These are phyloP conservation scores for Lepilemur ruficaudatus DNA, from an alignment of 2,797 vertebrate genomes.

Conservation along the genomic window DNA sequence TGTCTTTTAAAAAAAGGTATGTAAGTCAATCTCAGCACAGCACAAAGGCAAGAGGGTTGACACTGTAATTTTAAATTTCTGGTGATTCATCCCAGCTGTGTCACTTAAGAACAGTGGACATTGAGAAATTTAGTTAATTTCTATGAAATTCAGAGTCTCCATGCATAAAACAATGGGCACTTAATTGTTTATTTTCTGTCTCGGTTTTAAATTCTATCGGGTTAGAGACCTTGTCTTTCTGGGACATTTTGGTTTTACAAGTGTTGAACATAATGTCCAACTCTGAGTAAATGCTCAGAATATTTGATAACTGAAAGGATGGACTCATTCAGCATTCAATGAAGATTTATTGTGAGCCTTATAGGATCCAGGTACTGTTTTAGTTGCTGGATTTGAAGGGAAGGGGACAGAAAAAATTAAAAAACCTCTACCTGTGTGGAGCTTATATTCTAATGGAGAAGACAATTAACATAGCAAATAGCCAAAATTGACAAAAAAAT, in stretches of 20 bases:
- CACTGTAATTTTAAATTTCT: neutral
- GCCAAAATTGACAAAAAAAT: neutral
- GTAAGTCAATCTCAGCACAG: neutral
- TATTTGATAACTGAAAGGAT: neutral
- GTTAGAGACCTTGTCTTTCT: neutral
- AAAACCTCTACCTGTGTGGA: neutral
- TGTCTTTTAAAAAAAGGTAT: neutral
- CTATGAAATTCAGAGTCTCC: neutral
- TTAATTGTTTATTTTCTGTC: slow-evolving; percentile 4
- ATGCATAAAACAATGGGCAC: neutral
- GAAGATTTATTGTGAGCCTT: neutral
- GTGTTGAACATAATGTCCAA: neutral
- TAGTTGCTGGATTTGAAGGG: neutral
- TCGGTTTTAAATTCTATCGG: slow-evolving; percentile 31
- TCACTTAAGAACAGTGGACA: neutral
- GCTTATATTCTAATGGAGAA: neutral
- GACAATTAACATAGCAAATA: neutral
- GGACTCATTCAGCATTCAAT: neutral
- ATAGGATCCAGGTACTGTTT: neutral
- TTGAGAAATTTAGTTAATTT: neutral
- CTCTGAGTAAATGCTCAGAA: neutral
- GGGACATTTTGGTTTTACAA: neutral
- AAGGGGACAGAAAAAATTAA: neutral
- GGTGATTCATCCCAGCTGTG: neutral
- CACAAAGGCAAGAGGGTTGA: neutral